Conservation (phyloP, 2,888 invertebrate genomes). For the Clitarchus hookeri region DNA sequence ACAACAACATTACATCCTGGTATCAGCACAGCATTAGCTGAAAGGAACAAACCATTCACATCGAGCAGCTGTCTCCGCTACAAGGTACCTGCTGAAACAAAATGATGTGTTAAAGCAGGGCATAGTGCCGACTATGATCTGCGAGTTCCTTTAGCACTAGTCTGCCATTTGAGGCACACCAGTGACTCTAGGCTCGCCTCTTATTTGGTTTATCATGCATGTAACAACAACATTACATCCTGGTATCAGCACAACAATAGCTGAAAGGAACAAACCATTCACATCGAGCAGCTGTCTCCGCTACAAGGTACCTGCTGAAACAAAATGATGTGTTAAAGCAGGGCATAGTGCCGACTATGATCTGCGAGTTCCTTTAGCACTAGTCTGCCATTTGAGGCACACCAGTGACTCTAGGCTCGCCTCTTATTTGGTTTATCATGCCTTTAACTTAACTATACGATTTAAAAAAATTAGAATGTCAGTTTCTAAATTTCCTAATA, state of each 20-base stretch:
- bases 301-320: not conserved
- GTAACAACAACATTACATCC: no score
- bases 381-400: slow-evolving; percentile 15
- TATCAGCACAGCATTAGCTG: no score
- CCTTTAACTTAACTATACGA: no score
- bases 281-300: not conserved
- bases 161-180: slow-evolving; percentile 21
- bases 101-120: not conserved
- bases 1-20: no score
- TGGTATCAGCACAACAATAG: no score
- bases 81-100: not conserved
- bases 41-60: not conserved
- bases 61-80: not conserved
- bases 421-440: not conserved
- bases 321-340: not conserved
- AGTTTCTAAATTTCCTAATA: no score
- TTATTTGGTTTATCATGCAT: not conserved
- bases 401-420: slow-evolving; percentile 31
- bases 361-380: slow-evolving; percentile 33
- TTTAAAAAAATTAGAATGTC: no score
- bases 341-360: slow-evolving; percentile 24
- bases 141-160: slow-evolving; percentile 31
- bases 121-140: slow-evolving; percentile 26
- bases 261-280: slow-evolving; percentile 16
- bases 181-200: slow-evolving; percentile 29